These are phyloP conservation scores for Lepidochrysops patricia DNA, from an alignment of 2,888 invertebrate genomes.

Conservation along the genomic window DNA sequence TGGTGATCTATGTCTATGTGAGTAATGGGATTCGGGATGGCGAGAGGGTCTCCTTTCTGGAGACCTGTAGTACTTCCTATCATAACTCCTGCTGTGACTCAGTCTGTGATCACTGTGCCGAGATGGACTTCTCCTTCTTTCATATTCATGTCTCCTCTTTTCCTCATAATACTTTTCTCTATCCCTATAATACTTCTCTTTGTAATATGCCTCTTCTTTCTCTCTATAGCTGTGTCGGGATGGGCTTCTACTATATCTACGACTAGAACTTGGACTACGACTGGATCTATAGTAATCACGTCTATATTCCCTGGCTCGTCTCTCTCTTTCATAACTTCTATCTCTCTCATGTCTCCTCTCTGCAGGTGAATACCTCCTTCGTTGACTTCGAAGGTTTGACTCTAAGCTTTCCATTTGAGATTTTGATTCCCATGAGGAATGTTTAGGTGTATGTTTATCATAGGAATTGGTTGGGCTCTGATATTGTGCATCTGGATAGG, in stretches of 20 bases:
- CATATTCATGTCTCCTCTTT: conserved; percentile 39
- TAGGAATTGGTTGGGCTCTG: neutral
- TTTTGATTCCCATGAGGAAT: neutral
- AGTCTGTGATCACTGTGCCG: conserved; percentile 35
- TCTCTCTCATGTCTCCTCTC: conserved; percentile 29
- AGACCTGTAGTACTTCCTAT: conserved; percentile 34
- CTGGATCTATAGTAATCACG: conserved; percentile 29
- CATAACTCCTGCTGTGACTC: conserved; percentile 37
- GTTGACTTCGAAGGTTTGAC: neutral
- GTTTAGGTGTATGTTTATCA: neutral
- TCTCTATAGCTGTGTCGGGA: conserved; percentile 32
- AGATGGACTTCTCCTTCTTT: conserved; percentile 32
- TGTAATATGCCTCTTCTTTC: conserved; percentile 29
- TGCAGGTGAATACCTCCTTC: conserved; percentile 27
- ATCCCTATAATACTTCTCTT: conserved; percentile 28
- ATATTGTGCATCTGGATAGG: conserved; percentile 22
- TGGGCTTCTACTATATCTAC: conserved; percentile 34
- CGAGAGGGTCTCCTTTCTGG: conserved; percentile 33
- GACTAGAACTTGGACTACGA: conserved; percentile 37
- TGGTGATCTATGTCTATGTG: conserved; percentile 21
- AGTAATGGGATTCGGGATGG: conserved; percentile 19
- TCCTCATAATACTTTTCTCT: conserved; percentile 34
- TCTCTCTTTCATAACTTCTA: conserved; percentile 29
- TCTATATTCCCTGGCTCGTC: conserved; percentile 27
- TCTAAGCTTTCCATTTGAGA: neutral